A percentile compares a stretch with the other conserved stretches of the same genome.
phyloP scores from a whole-genome alignment of 1,140 invertebrate species.

The Eumaeus atala region DNA sequence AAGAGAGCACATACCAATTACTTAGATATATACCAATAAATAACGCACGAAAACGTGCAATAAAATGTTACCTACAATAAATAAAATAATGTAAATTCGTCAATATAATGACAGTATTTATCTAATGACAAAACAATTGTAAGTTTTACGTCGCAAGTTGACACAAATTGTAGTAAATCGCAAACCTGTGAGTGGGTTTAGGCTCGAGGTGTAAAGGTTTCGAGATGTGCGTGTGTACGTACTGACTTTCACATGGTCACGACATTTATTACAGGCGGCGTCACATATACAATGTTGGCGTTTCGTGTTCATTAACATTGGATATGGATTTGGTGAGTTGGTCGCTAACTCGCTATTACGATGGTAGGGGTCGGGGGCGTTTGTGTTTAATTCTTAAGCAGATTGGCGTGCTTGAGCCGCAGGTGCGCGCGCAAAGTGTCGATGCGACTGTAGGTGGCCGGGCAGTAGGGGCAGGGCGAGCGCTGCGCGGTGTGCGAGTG shows the following conservation, averaged over 20 bases:
- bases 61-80: constrained; percentile 41
- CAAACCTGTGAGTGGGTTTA: too few relatives aligned
- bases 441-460: constrained; percentile 88
- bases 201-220: too few relatives aligned
- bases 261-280: not conserved
- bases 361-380: constrained; percentile 21
- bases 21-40: constrained; percentile 50
- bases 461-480: constrained; percentile 87
- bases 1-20: constrained; percentile 54
- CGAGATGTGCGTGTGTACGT: too few relatives aligned
- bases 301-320: not conserved
- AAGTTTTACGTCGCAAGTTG: too few relatives aligned
- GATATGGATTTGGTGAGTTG: constrained; percentile 3
- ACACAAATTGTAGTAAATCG: too few relatives aligned
- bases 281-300: not conserved
- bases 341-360: too few relatives aligned
- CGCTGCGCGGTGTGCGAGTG: constrained; percentile 87
- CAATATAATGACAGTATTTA: constrained; percentile 36
- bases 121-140: constrained; percentile 12
- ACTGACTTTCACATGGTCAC: too few relatives aligned
- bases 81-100: constrained; percentile 46
- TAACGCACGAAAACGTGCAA: constrained; percentile 61
- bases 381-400: constrained; percentile 66
- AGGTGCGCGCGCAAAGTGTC: constrained; percentile 87
- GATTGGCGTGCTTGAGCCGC: constrained; percentile 81